Evolutionary conservation across 92 coral and sea anemone genomes (phyloP), one percentile per base, ranked within the genome.

Genomic region (Zoanthus sociatus): DNA sequence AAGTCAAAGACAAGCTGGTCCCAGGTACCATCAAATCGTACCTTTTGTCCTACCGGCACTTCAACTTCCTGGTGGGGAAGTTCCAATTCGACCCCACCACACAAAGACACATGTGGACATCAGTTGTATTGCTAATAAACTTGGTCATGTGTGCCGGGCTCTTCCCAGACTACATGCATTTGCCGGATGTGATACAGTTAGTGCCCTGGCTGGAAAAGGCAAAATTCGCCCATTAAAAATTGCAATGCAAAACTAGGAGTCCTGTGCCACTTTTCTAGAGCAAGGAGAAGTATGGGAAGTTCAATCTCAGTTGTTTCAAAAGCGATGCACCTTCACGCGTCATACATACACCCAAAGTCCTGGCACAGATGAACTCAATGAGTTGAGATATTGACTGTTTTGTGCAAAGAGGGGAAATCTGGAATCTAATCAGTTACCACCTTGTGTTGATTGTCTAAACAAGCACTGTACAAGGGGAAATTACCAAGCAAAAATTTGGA

Each of bases 111-210:
- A 6, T 55, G 74, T 90, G 48, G 93, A 79, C 68, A 87, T 86
- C n/a, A 78, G 88, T 66, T 86, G 37, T 30, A 76, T 90, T n/a
- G 87, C 47, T 74, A 50, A 12, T 9, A 66, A 71, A 68, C 61
- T 86, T 58, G 93, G 90, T 5, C 20, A 83, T n/a, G 76, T 86
- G 71, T 90, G 93, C 73, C 70, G 83, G 82, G 85, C 90, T 26
- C 87, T 90, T 3, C 89, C 87, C 18, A 88, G 92, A n/a, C 86
- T 90, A 6, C 92, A 90, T 78, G 92, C 89, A 73, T 90, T 90
- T 58, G 78, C 90, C 55, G 92, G 90, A 47, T 90, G 93, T 56
- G 93, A 90, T 46, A 90, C 83, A 21, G 90, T 90, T 32, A 79
- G 90, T 74, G 90, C 87, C 61, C 83, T 87, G 47, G 44, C 48